Base-by-base conservation (phyloP, 1,140 invertebrate genomes). In the Bombus waltoni region DNA sequence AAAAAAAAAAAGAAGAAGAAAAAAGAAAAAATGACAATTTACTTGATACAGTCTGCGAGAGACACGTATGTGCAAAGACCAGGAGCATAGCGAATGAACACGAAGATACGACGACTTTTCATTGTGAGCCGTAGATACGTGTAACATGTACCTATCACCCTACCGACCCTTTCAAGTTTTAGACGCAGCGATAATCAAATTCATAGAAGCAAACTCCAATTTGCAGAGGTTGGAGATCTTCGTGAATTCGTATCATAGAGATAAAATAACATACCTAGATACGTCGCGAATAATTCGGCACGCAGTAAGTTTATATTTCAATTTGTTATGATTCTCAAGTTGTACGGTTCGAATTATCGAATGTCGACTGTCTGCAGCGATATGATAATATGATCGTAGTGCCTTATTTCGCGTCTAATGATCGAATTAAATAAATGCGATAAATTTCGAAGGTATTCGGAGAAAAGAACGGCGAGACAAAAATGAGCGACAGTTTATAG, bases 221-320 rank as follows among this genome's bases (percentile, higher is more conserved):
- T n/a, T 62, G 10, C 11, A n/a, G 3, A n/a, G 28, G 11, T 13
- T 62, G 4, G 11, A 11, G 1, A 13, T 62, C 11, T 28, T 13
- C 0, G 0, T n/a, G 11, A 62, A n/a, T n/a, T 62, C 0, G 1
- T 2, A n/a, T 62, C n/a, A n/a, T 62, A 62, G 0, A n/a, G 25
- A 62, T 62, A n/a, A 62, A 62, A 62, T 62, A n/a, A n/a, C 11
- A n/a, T 62, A 11, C 0, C 28, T 22, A 22, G 47, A 22, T 8
- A 8, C 22, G 1, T 53, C 0, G 47, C 59, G 10, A 62, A n/a
- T n/a, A n/a, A 62, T n/a, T 62, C 28, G 10, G 11, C 11, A n/a
- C 11, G 3, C 4, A 13, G 59, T n/a, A 11, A 3, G 28, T 13
- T n/a, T 62, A n/a, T n/a, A n/a, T 13, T 62, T 13, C 28, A 0